phyloP scores from a whole-genome alignment of 1,140 invertebrate species.

The Listronotus oregonensis region DNA sequence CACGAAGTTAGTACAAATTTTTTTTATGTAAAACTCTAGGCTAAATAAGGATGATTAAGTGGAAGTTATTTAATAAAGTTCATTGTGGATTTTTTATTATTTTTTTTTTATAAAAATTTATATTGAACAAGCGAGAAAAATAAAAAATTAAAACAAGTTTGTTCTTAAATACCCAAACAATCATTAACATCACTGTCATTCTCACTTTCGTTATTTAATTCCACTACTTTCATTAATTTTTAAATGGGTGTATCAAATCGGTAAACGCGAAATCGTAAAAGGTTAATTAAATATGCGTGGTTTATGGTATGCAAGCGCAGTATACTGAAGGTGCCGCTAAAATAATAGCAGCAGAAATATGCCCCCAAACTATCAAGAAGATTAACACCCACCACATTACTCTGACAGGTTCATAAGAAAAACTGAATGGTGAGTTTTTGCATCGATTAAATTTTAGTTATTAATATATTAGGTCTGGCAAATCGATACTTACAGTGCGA shows the following conservation, averaged over 20 bases:
- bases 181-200: slow-evolving; percentile 14
- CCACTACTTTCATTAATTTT: slow-evolving; percentile 34
- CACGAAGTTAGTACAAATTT: too few relatives aligned
- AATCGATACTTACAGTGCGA: too few relatives aligned
- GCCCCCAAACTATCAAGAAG: slow-evolving; percentile 28
- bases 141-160: too few relatives aligned
- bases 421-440: slow-evolving; percentile 13
- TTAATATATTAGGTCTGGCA: too few relatives aligned
- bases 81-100: too few relatives aligned
- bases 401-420: slow-evolving; percentile 25
- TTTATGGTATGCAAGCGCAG: slow-evolving; percentile 19
- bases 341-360: slow-evolving; percentile 32
- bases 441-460: background rate
- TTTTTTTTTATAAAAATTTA: too few relatives aligned
- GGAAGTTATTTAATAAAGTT: too few relatives aligned
- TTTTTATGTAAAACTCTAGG: too few relatives aligned
- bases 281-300: slow-evolving; percentile 23
- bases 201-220: slow-evolving; percentile 25
- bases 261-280: slow-evolving; percentile 14
- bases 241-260: slow-evolving; percentile 35
- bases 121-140: too few relatives aligned
- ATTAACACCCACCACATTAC: slow-evolving; percentile 29
- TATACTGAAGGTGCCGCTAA: slow-evolving; percentile 35
- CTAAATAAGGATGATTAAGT: too few relatives aligned
- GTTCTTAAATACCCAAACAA: background rate